phyloP scores from a whole-genome alignment of 1,140 invertebrate species.

The Oryzaephilus surinamensis region DNA sequence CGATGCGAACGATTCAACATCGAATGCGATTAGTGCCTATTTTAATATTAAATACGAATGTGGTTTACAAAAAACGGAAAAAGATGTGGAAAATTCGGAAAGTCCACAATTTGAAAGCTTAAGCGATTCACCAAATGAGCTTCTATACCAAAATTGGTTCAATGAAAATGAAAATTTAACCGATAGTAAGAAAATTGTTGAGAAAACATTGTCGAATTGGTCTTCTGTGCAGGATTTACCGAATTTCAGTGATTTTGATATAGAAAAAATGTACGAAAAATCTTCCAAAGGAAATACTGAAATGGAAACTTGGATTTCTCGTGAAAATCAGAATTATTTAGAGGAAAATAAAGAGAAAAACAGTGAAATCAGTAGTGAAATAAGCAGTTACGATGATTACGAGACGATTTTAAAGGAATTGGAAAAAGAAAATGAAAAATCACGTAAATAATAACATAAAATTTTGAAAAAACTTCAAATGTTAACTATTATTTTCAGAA shows the following conservation, averaged over 20 bases:
- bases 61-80: too few species aligned
- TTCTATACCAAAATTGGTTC: conserved; percentile 12
- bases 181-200: conserved; percentile 13
- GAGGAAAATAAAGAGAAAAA: conserved; percentile 10
- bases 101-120: too few species aligned
- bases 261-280: conserved; percentile 2
- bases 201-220: conserved; percentile 1
- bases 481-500: conserved; percentile 10
- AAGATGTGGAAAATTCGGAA: too few species aligned
- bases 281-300: conserved; percentile 14
- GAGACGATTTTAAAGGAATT: conserved; percentile 27
- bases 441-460: conserved; percentile 21
- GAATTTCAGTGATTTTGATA: conserved; percentile 19
- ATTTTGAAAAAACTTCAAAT: neutral
- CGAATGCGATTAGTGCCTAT: too few species aligned
- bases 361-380: neutral
- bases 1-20: too few species aligned
- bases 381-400: conserved; percentile 25
- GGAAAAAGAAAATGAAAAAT: conserved; percentile 30
- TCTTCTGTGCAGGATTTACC: conserved; percentile 13
- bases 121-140: too few species aligned
- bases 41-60: too few species aligned
- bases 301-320: conserved; percentile 20
- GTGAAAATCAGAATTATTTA: conserved; percentile 20
- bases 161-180: conserved; percentile 12